A percentile compares a stretch with the other conserved stretches of the same genome.
These are phyloP conservation scores for Rhyacophila evoluta DNA, from an alignment of 2,888 invertebrate species.

Conservation along the genomic window DNA sequence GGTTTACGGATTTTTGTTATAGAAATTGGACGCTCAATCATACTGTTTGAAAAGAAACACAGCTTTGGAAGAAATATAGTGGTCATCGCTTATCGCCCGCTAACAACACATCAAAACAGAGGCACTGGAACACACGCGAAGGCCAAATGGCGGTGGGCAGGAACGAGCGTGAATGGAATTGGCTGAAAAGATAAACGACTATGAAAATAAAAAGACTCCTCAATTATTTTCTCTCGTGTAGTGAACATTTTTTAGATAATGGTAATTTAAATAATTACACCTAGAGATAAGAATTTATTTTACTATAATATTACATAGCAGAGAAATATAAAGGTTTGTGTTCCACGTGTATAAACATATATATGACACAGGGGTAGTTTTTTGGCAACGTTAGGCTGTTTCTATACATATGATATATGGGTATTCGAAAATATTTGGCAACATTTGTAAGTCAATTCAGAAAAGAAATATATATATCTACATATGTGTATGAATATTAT, in stretches of 20 bases:
- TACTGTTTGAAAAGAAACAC: slow-evolving; percentile 10
- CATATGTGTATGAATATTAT: too few species aligned
- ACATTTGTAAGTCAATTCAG: too few species aligned
- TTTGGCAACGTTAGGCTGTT: too few species aligned
- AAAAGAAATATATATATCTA: too few species aligned
- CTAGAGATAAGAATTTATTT: too few species aligned
- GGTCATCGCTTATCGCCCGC: slow-evolving; percentile 14
- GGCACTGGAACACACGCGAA: not conserved
- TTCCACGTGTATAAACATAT: too few species aligned
- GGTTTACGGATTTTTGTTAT: not conserved
- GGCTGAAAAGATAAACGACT: not conserved
- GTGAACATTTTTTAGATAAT: not conserved
- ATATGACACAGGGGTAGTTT: too few species aligned
- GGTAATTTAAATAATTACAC: not conserved
- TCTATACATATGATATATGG: too few species aligned
- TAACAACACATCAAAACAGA: slow-evolving; percentile 22
- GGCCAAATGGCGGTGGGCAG: slow-evolving; percentile 8
- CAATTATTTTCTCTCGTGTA: not conserved
- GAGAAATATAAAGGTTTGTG: too few species aligned
- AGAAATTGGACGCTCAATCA: slow-evolving; percentile 19
- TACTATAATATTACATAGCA: too few species aligned
- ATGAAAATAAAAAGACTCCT: not conserved
- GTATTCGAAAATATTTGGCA: too few species aligned
- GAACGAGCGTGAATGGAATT: slow-evolving; percentile 3
- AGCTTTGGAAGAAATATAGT: not conserved